Evolutionary conservation across 2,113 vertebrate genomes (phyloP).

Genomic region (Scortum barcoo): DNA sequence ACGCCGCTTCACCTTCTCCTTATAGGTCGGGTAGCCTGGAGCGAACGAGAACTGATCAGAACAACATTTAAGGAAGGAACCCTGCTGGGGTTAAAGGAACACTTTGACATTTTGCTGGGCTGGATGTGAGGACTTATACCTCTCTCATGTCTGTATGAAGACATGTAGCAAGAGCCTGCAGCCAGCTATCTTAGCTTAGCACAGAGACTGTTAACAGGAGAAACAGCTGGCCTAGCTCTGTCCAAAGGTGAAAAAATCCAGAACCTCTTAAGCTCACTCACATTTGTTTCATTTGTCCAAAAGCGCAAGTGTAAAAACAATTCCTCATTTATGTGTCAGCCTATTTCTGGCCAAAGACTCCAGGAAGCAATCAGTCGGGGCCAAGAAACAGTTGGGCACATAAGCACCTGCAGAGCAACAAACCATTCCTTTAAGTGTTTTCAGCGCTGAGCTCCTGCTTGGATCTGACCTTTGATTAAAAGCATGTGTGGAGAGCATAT

Average conservation of each 20-base stretch:
- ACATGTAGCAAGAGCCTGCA: neutral
- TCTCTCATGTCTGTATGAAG: neutral
- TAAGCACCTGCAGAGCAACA: neutral
- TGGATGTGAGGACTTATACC: neutral
- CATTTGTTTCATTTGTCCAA: neutral
- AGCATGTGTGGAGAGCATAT: neutral
- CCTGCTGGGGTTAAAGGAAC: neutral
- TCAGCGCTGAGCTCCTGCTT: neutral
- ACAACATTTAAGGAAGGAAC: neutral
- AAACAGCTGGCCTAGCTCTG: too few species aligned
- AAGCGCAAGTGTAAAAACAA: too few species aligned
- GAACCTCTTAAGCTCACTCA: neutral
- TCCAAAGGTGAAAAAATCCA: too few species aligned
- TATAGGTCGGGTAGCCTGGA: conserved; percentile 96
- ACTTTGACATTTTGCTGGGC: neutral
- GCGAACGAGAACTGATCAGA: neutral
- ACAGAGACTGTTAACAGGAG: neutral
- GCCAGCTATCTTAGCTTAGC: neutral
- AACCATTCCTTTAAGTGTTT: neutral
- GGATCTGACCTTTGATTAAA: neutral
- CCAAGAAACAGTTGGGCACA: neutral
- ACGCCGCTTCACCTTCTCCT: conserved; percentile 97
- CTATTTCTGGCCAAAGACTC: neutral
- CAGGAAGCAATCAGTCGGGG: neutral
- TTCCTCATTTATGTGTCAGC: neutral